phyloP scores from a whole-genome alignment of 2,113 vertebrate species.

The Brachyistius frenatus region DNA sequence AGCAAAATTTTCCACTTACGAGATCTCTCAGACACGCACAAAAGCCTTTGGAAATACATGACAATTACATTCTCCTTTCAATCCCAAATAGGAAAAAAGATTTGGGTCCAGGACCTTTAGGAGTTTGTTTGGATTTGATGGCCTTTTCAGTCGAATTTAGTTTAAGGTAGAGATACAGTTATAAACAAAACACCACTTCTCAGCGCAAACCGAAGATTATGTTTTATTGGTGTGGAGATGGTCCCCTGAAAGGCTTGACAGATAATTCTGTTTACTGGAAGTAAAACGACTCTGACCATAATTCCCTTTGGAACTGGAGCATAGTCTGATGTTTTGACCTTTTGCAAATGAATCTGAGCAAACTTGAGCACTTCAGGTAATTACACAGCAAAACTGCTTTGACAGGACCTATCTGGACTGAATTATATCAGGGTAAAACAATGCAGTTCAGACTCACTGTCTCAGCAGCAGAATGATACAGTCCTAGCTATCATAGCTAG shows the following conservation, averaged over 20 bases:
- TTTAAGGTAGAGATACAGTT: conserved; percentile 7
- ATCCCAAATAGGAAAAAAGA: not conserved
- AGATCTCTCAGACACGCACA: conserved; percentile 4
- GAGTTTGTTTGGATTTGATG: conserved; percentile 2
- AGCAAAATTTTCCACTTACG: conserved; percentile 46
- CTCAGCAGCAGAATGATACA: conserved; percentile 65
- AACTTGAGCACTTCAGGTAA: conserved; percentile 88
- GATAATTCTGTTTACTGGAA: conserved; percentile 63
- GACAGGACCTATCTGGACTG: conserved; percentile 86
- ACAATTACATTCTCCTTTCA: conserved; percentile 16
- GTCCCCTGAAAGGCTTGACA: conserved; percentile 54
- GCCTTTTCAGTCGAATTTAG: conserved; percentile 32
- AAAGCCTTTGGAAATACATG: conserved; percentile 6
- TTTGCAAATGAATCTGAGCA: conserved; percentile 85
- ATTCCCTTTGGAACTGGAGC: conserved; percentile 71
- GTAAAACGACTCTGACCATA: conserved; percentile 55
- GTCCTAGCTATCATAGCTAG: conserved; percentile 30
- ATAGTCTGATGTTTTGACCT: conserved; percentile 80
- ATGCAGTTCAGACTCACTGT: conserved; percentile 75
- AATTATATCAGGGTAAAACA: conserved; percentile 82
- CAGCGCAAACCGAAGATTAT: conserved; percentile 14
- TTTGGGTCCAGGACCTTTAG: not conserved
- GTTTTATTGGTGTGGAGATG: conserved; percentile 38
- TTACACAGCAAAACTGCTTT: conserved; percentile 86
- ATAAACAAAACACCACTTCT: conserved; percentile 5